Evolutionary conservation across 2,797 vertebrate genomes (phyloP).

Genomic region (Gorsachius magnificus): DNA sequence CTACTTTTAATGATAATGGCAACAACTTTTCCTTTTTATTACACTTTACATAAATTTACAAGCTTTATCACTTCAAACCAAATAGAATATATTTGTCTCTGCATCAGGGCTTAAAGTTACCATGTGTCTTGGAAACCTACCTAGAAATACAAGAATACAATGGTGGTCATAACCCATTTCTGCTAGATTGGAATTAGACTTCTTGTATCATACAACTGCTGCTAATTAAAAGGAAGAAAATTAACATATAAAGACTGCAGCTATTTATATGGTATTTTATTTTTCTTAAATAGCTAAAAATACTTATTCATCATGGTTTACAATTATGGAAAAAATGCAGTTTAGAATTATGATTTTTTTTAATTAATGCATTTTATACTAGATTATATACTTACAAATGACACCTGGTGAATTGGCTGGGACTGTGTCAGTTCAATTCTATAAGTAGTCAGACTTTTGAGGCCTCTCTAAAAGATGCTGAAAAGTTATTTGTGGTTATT

Average conservation of each 20-base stretch:
- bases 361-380: background rate
- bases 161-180: background rate
- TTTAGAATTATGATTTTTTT: background rate
- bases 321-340: background rate
- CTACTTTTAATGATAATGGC: conserved; percentile 75
- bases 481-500: background rate
- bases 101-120: conserved; percentile 13
- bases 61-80: conserved; percentile 58
- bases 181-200: background rate
- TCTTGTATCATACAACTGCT: background rate
- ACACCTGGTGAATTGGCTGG: background rate
- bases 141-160: background rate
- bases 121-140: background rate
- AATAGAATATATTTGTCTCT: conserved; percentile 58
- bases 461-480: background rate
- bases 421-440: background rate
- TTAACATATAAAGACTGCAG: background rate
- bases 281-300: background rate
- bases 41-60: conserved; percentile 72
- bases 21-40: conserved; percentile 75
- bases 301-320: background rate
- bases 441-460: background rate
- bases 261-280: background rate
- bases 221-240: background rate
- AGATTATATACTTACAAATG: background rate